These are phyloP conservation scores for Thripadectes ignobilis DNA, from an alignment of 2,797 vertebrate species.

Conservation along the genomic window DNA sequence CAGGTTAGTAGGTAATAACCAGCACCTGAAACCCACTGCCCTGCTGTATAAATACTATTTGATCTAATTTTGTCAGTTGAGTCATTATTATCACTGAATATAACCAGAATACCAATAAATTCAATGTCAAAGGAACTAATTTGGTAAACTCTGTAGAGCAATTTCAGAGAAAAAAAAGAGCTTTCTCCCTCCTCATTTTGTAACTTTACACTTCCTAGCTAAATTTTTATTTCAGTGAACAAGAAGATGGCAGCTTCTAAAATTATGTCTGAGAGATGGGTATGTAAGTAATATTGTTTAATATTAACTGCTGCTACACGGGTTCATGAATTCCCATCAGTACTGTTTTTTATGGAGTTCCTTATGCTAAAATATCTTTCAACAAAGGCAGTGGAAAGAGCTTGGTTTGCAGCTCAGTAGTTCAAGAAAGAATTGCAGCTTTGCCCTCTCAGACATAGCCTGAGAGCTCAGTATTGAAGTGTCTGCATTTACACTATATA, in stretches of 20 bases:
- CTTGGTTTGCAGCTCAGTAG: background rate
- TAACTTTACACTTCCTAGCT: background rate
- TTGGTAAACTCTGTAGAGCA: background rate
- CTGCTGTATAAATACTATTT: background rate
- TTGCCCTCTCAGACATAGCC: background rate
- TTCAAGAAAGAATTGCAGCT: background rate
- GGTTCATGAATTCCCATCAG: conserved; percentile 5
- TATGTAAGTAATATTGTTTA: background rate
- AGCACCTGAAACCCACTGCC: background rate
- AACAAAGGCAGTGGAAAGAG: background rate
- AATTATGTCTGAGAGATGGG: background rate
- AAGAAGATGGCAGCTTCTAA: background rate
- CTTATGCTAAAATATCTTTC: background rate
- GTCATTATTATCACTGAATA: background rate
- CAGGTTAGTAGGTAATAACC: background rate
- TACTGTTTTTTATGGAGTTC: background rate
- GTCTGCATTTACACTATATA: background rate
- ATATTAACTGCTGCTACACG: conserved; percentile 13
- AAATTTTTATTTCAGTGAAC: background rate
- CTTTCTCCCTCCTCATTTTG: background rate
- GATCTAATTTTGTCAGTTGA: background rate
- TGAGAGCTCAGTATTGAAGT: background rate
- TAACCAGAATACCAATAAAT: background rate
- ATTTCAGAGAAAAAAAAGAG: background rate
- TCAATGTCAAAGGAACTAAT: background rate